A percentile compares a stretch with the other conserved stretches of the same genome.
These are phyloP conservation scores for Centruroides vittatus DNA, from an alignment of 1,140 invertebrate species.

Conservation along the genomic window DNA sequence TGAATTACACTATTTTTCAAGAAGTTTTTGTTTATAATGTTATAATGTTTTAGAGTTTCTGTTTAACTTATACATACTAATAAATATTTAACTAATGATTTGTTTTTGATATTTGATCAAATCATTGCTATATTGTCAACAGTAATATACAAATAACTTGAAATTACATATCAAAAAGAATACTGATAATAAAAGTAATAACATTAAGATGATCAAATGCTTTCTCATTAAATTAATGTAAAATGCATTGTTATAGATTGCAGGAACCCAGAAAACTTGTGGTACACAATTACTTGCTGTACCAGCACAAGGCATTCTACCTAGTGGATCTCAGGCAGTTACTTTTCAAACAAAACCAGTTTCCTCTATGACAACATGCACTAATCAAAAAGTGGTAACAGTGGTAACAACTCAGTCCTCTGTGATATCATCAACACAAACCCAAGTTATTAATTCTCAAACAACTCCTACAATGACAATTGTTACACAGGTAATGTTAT, in stretches of 20 bases:
- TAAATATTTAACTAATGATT: no score
- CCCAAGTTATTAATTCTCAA: neutral
- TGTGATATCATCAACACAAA: neutral
- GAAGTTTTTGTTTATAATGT: no score
- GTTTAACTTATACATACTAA: no score
- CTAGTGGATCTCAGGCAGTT: slow-evolving; percentile 24
- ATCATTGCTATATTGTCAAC: no score
- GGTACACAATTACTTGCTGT: slow-evolving; percentile 36
- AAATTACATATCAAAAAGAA: no score
- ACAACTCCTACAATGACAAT: neutral
- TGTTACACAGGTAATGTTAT: neutral
- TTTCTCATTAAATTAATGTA: no score
- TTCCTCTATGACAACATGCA: neutral
- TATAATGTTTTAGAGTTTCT: no score
- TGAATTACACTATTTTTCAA: no score
- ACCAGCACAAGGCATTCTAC: slow-evolving; percentile 32
- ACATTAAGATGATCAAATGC: no score
- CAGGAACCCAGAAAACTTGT: slow-evolving; percentile 11
- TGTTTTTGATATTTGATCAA: no score
- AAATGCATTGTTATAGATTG: slow-evolving; percentile 11
- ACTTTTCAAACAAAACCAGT: slow-evolving; percentile 1
- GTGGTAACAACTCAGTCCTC: neutral
- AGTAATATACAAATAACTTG: no score
- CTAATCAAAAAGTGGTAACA: slow-evolving; percentile 9
- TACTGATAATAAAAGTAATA: no score